Conservation (phyloP, 2,797 vertebrate genomes). For the Leptoclinus maculatus region DNA sequence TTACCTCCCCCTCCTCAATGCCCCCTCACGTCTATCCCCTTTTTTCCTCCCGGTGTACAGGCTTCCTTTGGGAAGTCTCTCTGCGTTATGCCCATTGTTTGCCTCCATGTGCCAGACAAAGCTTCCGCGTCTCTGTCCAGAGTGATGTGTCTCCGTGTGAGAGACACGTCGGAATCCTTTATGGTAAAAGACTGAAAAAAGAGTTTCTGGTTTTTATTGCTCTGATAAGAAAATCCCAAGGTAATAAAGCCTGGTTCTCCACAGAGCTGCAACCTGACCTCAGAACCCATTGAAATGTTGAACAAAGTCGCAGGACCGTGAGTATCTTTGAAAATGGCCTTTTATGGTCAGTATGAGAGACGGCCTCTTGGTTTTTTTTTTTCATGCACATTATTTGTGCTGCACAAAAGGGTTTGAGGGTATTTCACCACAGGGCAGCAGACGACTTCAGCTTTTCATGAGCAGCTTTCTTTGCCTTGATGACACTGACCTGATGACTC, state of each 20-base stretch:
- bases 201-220: conserved; percentile 26
- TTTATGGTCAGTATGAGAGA: conserved; percentile 75
- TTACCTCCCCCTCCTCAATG: conserved; percentile 13
- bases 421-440: conserved; percentile 56
- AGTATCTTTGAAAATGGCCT: conserved; percentile 67
- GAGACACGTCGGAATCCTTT: conserved; percentile 27
- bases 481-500: conserved; percentile 31
- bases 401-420: conserved; percentile 46
- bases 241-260: conserved; percentile 26
- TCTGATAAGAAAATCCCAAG: conserved; percentile 39
- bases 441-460: conserved; percentile 20
- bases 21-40: conserved; percentile 24
- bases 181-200: conserved; percentile 13
- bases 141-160: conserved; percentile 14
- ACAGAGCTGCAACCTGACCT: conserved; percentile 55
- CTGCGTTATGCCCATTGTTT: conserved; percentile 29
- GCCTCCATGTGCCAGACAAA: conserved; percentile 38
- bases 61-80: conserved; percentile 45
- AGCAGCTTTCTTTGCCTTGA: conserved; percentile 22
- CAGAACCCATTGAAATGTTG: conserved; percentile 53
- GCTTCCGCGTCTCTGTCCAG: conserved; percentile 17
- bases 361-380: conserved; percentile 55
- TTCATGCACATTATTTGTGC: conserved; percentile 39
- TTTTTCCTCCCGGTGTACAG: conserved; percentile 20
- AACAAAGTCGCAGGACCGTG: conserved; percentile 47